Conservation (phyloP, 2,797 vertebrate species). For the Ambastaia sidthimunki region DNA sequence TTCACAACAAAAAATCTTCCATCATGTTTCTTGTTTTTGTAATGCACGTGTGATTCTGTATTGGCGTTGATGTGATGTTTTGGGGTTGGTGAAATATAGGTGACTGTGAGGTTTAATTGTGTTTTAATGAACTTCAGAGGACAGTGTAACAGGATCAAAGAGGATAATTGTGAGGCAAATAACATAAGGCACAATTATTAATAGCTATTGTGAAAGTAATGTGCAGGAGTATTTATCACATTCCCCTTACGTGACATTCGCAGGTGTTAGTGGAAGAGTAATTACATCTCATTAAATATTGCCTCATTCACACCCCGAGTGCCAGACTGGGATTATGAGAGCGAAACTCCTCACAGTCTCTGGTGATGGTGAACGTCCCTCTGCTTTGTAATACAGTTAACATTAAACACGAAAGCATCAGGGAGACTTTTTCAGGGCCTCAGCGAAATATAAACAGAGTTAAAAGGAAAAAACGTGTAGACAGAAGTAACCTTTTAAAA, state of each 20-base stretch:
- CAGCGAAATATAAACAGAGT: slow-evolving; percentile 62
- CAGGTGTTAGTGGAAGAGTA: slow-evolving; percentile 58
- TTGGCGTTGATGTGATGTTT: not conserved
- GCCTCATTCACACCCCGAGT: slow-evolving; percentile 52
- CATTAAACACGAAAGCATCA: slow-evolving; percentile 20
- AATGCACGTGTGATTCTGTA: slow-evolving; percentile 24
- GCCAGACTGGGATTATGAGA: slow-evolving; percentile 45
- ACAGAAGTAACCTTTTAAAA: slow-evolving; percentile 58
- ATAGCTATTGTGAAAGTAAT: slow-evolving; percentile 32
- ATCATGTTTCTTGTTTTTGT: slow-evolving; percentile 67
- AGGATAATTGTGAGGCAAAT: slow-evolving; percentile 16
- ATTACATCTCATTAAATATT: slow-evolving; percentile 54
- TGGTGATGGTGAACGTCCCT: slow-evolving; percentile 29
- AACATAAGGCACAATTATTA: slow-evolving; percentile 38
- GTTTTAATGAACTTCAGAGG: slow-evolving; percentile 37
- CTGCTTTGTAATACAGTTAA: slow-evolving; percentile 12
- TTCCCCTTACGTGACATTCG: slow-evolving; percentile 32
- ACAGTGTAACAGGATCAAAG: slow-evolving; percentile 33
- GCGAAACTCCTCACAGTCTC: not conserved
- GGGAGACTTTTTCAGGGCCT: slow-evolving; percentile 50
- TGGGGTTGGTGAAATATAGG: slow-evolving; percentile 29
- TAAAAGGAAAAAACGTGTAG: slow-evolving; percentile 55
- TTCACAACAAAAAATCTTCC: slow-evolving; percentile 71
- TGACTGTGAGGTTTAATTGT: slow-evolving; percentile 27
- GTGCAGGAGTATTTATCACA: slow-evolving; percentile 1